Evolutionary conservation across 2,797 vertebrate genomes (phyloP).

Genomic region (Gila robusta): DNA sequence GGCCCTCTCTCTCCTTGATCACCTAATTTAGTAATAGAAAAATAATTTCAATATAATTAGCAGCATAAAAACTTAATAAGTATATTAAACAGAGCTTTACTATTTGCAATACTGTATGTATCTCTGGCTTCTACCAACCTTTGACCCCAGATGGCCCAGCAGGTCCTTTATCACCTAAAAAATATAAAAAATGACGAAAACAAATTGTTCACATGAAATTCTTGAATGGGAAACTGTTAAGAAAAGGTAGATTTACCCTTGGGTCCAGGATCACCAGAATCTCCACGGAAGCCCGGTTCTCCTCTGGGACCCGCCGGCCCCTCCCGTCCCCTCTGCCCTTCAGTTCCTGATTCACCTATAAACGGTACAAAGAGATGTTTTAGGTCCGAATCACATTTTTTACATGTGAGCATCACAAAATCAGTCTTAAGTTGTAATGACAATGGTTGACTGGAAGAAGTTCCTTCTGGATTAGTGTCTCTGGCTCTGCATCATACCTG

Average conservation of each 20-base stretch:
- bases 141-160: constrained; percentile 85
- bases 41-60: background rate
- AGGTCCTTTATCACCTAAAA: constrained; percentile 89
- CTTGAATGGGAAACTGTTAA: background rate
- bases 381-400: background rate
- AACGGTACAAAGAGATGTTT: constrained; percentile 7
- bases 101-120: background rate
- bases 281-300: constrained; percentile 89
- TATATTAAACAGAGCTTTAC: background rate
- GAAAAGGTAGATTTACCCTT: constrained; percentile 81
- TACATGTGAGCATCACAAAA: background rate
- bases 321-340: constrained; percentile 92
- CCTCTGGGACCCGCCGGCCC: constrained; percentile 87
- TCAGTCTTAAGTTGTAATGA: background rate
- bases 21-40: constrained; percentile 71
- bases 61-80: background rate
- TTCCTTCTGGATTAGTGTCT: background rate
- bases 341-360: constrained; percentile 88
- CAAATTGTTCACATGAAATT: background rate
- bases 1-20: constrained; percentile 91
- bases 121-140: constrained; percentile 72
- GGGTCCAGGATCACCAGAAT: constrained; percentile 85
- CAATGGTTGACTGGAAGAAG: background rate
- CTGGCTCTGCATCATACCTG: constrained; percentile 78
- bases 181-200: constrained; percentile 38